These are phyloP conservation scores for Nowickia ferox DNA, from an alignment of 2,888 invertebrate genomes.

Conservation along the genomic window DNA sequence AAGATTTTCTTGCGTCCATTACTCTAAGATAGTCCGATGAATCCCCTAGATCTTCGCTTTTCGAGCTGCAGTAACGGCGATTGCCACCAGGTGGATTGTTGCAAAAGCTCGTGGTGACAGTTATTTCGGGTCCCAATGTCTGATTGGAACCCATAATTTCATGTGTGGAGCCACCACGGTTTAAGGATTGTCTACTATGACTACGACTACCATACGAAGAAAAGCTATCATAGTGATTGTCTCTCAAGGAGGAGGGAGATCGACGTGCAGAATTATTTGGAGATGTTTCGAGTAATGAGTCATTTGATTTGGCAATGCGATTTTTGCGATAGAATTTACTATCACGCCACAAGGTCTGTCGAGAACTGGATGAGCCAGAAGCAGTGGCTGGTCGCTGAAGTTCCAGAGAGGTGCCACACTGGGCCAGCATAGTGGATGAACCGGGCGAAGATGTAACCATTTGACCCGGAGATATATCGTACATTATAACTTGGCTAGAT, in stretches of 20 bases:
- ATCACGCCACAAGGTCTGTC: conserved; percentile 82
- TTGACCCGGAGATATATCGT: conserved; percentile 73
- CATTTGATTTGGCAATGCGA: conserved; percentile 83
- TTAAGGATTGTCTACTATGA: conserved; percentile 77
- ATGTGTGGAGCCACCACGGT: conserved; percentile 77
- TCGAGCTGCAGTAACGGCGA: conserved; percentile 80
- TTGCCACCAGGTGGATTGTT: conserved; percentile 75
- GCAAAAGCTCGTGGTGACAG: conserved; percentile 78
- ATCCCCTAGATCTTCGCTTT: conserved; percentile 81
- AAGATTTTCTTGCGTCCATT: conserved; percentile 81
- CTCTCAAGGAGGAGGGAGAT: conserved; percentile 79
- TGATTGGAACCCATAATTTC: conserved; percentile 75
- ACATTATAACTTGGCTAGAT: conserved; percentile 75
- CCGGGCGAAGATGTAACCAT: conserved; percentile 69
- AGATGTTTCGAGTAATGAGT: conserved; percentile 82
- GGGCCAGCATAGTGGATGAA: conserved; percentile 73
- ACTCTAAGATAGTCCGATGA: conserved; percentile 78
- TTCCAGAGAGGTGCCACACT: conserved; percentile 73
- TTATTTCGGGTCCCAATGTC: conserved; percentile 72
- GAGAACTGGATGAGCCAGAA: conserved; percentile 74
- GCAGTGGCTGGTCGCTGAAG: conserved; percentile 78
- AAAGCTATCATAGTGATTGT: conserved; percentile 81
- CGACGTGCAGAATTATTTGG: conserved; percentile 78
- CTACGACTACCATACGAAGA: conserved; percentile 78
- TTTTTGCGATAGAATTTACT: conserved; percentile 83